Evolutionary conservation across 1,140 invertebrate species (phyloP), one percentile per base, ranked within the genome.

Genomic region (Aphelinus certus): DNA sequence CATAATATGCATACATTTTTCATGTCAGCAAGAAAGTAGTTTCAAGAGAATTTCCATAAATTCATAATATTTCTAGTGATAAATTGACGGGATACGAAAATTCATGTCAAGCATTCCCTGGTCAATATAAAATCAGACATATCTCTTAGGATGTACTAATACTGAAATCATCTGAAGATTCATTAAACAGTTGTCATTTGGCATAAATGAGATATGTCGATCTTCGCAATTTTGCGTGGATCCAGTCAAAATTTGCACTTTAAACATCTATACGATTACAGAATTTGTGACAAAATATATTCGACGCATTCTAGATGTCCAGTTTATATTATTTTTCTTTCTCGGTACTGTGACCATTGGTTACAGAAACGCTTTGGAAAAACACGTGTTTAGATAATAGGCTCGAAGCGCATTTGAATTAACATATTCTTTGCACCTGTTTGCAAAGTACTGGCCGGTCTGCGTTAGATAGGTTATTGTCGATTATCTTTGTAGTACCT

Each of bases 401-500:
- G 73, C 76, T 75, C 62, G 77, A 79, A 77, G 73, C 75, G 80
- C 76, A 77, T 80, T 75, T 76, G 74, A 53, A 9, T 6, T 4
- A 61, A 67, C 64, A 76, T 69, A 64, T 76, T 71, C 69, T 67
- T 71, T 76, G 69, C 64, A 64, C 64, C 26, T 71, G 43, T 80
- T 76, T 76, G 81, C 77, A 80, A 76, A 80, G 79, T 79, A 80
- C 78, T 78, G 79, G 81, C 76, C 76, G 78, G 76, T 79, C 81
- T 83, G 77, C 81, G 79, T 79, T 79, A 80, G 80, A 82, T 81
- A 81, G 80, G 80, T 80, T 82, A 82, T 81, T 81, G 79, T 81
- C 78, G 80, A 71, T 79, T 81, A 80, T 80, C 80, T 80, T 80
- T 83, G 82, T 81, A 82, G 80, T 82, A 84, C 80, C 83, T 84